These are phyloP conservation scores for Digitonthophagus gazella DNA, from an alignment of 2,888 invertebrate species.

Conservation along the genomic window DNA sequence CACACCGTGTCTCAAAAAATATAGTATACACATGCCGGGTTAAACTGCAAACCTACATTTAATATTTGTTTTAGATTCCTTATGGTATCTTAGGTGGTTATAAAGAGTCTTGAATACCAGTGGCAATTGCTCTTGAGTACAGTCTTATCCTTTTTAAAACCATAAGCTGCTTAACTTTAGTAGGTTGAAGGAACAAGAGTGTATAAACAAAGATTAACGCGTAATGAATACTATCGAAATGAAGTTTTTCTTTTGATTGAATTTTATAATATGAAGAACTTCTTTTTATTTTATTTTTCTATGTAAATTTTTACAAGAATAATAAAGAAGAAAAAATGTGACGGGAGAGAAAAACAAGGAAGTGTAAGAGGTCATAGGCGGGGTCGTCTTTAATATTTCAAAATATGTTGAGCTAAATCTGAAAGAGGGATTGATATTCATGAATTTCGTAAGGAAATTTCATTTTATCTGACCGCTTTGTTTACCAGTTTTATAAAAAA, in stretches of 20 bases:
- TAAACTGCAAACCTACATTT: too few relatives aligned
- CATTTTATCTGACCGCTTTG: conserved; percentile 30
- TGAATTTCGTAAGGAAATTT: conserved; percentile 24
- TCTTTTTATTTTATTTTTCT: too few relatives aligned
- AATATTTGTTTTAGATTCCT: too few relatives aligned
- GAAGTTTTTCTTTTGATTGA: too few relatives aligned
- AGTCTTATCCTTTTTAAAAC: background rate
- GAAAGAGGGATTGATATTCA: conserved; percentile 28
- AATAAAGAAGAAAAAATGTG: background rate
- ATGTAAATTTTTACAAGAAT: background rate
- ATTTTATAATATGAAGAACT: too few relatives aligned
- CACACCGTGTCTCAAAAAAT: too few relatives aligned
- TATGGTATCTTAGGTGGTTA: too few relatives aligned
- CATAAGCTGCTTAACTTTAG: background rate
- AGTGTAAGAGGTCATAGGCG: conserved; percentile 8
- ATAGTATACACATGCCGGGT: too few relatives aligned
- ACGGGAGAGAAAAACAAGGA: conserved; percentile 20
- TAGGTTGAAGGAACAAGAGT: background rate
- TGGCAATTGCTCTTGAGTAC: background rate
- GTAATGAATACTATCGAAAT: too few relatives aligned
- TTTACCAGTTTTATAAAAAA: conserved; percentile 29
- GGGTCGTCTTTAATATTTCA: conserved; percentile 23
- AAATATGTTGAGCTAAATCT: conserved; percentile 18
- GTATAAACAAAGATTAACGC: background rate
- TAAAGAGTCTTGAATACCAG: too few relatives aligned